These are phyloP conservation scores for Ara ararauna DNA, from an alignment of 2,797 vertebrate genomes.

Conservation along the genomic window DNA sequence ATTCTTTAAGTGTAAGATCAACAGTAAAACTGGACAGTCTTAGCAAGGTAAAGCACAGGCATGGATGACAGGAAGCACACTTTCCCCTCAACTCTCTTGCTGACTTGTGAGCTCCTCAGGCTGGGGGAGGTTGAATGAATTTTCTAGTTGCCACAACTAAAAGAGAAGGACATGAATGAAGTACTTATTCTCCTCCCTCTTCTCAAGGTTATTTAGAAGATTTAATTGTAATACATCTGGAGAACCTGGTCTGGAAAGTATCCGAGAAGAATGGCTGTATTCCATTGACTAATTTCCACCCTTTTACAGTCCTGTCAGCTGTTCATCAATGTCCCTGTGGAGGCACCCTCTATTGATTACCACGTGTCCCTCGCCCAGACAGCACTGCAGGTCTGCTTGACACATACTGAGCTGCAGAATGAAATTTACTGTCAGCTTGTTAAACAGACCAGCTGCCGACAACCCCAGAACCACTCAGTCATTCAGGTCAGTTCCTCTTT, in stretches of 20 bases:
- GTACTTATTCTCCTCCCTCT: not conserved
- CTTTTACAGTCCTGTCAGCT: conserved; percentile 92
- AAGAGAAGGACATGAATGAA: not conserved
- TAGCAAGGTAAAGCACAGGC: not conserved
- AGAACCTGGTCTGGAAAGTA: not conserved
- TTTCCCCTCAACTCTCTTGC: not conserved
- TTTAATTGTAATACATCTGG: not conserved
- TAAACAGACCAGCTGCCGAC: conserved; percentile 89
- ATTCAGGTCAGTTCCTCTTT: conserved; percentile 85
- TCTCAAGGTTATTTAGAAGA: not conserved
- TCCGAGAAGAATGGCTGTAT: not conserved
- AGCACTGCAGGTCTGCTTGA: conserved; percentile 93
- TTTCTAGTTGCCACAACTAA: not conserved
- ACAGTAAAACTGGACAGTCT: not conserved
- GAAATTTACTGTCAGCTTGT: conserved; percentile 96
- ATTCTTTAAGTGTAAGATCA: not conserved
- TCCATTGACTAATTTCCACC: not conserved
- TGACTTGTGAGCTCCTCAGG: not conserved
- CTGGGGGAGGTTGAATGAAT: not conserved
- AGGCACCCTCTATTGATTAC: conserved; percentile 93
- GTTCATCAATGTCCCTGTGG: conserved; percentile 95
- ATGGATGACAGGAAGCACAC: not conserved
- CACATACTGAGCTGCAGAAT: conserved; percentile 92
- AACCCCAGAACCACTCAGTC: conserved; percentile 87
- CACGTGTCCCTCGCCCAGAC: conserved; percentile 95